phyloP scores from a whole-genome alignment of 37 sponge, comb jelly and placozoan genomes.

The Spongilla lacustris region DNA sequence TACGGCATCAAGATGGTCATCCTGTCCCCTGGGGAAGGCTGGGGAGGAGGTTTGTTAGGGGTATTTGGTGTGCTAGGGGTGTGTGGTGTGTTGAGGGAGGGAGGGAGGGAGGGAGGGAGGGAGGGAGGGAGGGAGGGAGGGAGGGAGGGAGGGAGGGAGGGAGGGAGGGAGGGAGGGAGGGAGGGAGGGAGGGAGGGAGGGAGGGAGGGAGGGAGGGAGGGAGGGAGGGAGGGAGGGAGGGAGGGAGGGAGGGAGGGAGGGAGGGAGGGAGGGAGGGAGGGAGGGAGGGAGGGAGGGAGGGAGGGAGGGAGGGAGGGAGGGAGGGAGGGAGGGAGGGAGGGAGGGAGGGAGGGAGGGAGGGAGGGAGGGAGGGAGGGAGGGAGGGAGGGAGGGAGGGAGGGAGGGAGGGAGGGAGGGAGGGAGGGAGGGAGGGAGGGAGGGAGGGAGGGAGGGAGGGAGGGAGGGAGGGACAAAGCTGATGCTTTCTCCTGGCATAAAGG shows the following conservation, averaged over 20 bases:
- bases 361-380: background rate
- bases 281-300: background rate
- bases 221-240: background rate
- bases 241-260: background rate
- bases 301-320: background rate
- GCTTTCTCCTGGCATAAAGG: too few species aligned
- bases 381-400: too few species aligned
- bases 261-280: background rate
- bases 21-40: constrained; percentile 21
- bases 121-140: background rate
- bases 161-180: background rate
- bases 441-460: too few species aligned
- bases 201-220: background rate
- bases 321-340: background rate
- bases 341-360: background rate
- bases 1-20: constrained; percentile 10
- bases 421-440: too few species aligned
- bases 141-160: background rate
- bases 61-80: background rate
- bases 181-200: background rate
- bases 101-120: background rate
- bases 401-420: too few species aligned
- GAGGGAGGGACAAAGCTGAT: background rate
- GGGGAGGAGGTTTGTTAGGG: background rate
- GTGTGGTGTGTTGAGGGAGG: background rate